A percentile compares a stretch with the other conserved stretches of the same genome.
Evolutionary conservation across 2,888 invertebrate genomes (phyloP).

Genomic region (Amphimallon solstitiale): DNA sequence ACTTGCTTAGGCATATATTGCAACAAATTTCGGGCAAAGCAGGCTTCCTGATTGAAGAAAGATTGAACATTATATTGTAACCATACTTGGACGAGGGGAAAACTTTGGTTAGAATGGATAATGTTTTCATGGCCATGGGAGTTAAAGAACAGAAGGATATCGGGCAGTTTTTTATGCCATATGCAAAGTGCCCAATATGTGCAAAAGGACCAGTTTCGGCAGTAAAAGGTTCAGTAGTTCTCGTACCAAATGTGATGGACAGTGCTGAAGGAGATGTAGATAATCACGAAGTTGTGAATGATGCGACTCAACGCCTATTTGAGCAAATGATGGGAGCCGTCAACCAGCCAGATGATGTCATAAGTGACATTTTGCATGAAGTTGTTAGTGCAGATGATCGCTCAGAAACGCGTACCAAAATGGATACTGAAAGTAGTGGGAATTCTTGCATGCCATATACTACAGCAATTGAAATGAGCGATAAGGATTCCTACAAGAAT

Average conservation of each 20-base stretch:
- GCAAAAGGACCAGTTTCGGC: constrained; percentile 37
- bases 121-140: constrained; percentile 79
- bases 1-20: constrained; percentile 71
- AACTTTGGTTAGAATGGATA: constrained; percentile 78
- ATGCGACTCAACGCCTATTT: constrained; percentile 3
- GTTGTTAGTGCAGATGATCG: constrained; percentile 24
- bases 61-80: constrained; percentile 71
- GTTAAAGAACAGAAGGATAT: constrained; percentile 76
- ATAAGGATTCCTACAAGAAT: neutral
- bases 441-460: constrained; percentile 27
- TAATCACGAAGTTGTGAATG: neutral
- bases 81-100: constrained; percentile 72
- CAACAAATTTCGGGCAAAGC: constrained; percentile 76
- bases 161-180: constrained; percentile 77
- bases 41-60: constrained; percentile 79
- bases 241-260: neutral
- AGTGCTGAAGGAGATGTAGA: neutral
- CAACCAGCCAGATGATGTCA: constrained; percentile 38
- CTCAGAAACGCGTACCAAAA: constrained; percentile 12
- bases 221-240: neutral
- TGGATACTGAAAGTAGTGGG: neutral
- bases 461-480: constrained; percentile 4
- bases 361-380: constrained; percentile 37
- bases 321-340: constrained; percentile 24
- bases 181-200: constrained; percentile 77